Conservation (phyloP, 2,113 vertebrate genomes). For the Grammomys surdaster region DNA sequence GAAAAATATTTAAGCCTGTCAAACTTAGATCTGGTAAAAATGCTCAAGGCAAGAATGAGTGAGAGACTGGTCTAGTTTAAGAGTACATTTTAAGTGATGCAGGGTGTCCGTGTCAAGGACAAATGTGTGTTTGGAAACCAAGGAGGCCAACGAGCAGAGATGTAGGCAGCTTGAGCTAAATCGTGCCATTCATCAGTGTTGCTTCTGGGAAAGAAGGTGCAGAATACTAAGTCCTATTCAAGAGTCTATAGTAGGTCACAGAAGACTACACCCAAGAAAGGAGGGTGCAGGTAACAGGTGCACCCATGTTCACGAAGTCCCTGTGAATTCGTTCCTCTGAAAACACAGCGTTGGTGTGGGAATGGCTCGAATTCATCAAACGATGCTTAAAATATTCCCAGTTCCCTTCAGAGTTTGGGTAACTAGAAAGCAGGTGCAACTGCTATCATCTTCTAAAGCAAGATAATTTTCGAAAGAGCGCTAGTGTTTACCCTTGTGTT, state of each 20-base stretch:
- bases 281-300: not conserved
- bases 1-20: conserved; percentile 8
- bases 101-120: not conserved
- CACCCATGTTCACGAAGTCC: not conserved
- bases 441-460: fast-evolving
- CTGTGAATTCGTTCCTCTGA: not conserved
- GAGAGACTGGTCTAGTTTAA: not conserved
- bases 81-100: conserved; percentile 41
- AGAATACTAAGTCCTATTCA: fast-evolving
- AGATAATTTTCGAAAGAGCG: not conserved
- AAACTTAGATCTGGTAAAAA: conserved; percentile 1
- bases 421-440: no score
- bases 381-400: fast-evolving
- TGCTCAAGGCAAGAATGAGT: not conserved
- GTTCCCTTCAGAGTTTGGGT: not conserved
- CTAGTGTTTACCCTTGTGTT: not conserved
- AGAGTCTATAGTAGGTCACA: no score
- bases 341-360: not conserved
- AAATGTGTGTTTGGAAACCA: not conserved
- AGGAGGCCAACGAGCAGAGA: not conserved
- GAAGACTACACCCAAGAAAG: not conserved
- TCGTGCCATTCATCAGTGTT: fast-evolving
- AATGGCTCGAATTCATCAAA: not conserved
- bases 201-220: no score
- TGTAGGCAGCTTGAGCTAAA: fast-evolving